These are phyloP conservation scores for Aegypius monachus DNA, from an alignment of 2,113 vertebrate species.

Conservation along the genomic window DNA sequence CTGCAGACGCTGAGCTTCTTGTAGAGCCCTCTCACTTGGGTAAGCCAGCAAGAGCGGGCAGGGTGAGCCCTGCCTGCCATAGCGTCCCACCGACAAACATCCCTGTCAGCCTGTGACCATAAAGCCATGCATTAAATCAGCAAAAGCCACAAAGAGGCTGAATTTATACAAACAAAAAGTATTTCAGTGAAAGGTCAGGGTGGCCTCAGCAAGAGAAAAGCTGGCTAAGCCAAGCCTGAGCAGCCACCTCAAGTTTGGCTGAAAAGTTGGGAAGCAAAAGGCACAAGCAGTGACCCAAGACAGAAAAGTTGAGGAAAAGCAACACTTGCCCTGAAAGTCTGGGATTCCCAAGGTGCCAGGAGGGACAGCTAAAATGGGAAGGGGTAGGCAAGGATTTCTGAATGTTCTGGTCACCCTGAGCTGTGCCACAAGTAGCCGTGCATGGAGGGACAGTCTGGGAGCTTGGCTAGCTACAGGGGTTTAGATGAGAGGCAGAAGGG, in stretches of 20 bases:
- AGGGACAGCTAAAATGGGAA: background rate
- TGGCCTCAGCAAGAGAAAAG: background rate
- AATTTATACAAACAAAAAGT: background rate
- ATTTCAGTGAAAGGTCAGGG: background rate
- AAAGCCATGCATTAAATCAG: background rate
- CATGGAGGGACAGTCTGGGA: background rate
- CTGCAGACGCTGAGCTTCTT: background rate
- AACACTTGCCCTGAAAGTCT: background rate
- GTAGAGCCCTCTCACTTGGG: background rate
- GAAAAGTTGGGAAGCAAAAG: background rate
- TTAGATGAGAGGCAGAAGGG: background rate
- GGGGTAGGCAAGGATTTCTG: background rate
- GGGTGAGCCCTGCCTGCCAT: background rate
- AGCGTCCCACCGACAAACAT: background rate
- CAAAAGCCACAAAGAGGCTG: background rate
- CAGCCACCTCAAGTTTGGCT: background rate
- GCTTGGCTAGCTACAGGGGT: background rate
- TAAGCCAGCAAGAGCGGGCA: background rate
- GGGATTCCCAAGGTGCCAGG: background rate
- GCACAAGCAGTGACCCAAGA: background rate
- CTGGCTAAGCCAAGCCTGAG: background rate
- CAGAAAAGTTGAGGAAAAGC: background rate
- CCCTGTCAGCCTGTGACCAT: background rate
- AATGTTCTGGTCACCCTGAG: background rate
- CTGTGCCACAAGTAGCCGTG: background rate